Conservation (phyloP, 1,140 invertebrate species). For the Drosophila melanica region DNA sequence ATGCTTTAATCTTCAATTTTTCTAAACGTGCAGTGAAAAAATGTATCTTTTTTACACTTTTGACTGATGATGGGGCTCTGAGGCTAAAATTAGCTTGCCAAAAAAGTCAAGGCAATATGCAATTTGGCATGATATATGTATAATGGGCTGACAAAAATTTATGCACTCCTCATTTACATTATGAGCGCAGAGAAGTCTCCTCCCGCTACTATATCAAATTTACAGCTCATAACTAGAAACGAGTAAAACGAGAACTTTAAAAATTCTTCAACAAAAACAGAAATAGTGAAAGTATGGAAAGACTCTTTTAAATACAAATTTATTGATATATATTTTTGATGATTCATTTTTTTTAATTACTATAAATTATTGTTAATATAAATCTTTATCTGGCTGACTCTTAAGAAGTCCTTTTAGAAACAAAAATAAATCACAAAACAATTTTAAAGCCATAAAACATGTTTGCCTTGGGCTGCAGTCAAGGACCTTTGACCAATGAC, state of each 20-base stretch:
- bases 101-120: constrained; percentile 11
- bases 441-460: constrained; percentile 41
- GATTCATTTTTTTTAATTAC: too few species aligned
- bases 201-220: constrained; percentile 23
- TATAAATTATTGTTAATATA: neutral
- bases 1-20: too few species aligned
- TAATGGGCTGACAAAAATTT: constrained; percentile 53
- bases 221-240: constrained; percentile 23
- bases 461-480: constrained; percentile 12
- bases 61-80: constrained; percentile 37
- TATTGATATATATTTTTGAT: too few species aligned
- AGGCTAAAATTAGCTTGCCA: constrained; percentile 36
- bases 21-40: too few species aligned
- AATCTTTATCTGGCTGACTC: neutral
- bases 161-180: constrained; percentile 33
- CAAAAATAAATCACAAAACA: constrained; percentile 30
- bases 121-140: neutral
- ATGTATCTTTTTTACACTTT: constrained; percentile 1
- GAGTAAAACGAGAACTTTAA: neutral
- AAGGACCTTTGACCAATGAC: constrained; percentile 20
- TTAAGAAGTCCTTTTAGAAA: neutral
- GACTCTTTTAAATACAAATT: too few species aligned
- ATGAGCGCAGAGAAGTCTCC: constrained; percentile 3
- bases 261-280: too few species aligned
- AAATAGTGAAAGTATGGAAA: too few species aligned